phyloP scores from a whole-genome alignment of 2,888 invertebrate genomes.

The Clitarchus hookeri region DNA sequence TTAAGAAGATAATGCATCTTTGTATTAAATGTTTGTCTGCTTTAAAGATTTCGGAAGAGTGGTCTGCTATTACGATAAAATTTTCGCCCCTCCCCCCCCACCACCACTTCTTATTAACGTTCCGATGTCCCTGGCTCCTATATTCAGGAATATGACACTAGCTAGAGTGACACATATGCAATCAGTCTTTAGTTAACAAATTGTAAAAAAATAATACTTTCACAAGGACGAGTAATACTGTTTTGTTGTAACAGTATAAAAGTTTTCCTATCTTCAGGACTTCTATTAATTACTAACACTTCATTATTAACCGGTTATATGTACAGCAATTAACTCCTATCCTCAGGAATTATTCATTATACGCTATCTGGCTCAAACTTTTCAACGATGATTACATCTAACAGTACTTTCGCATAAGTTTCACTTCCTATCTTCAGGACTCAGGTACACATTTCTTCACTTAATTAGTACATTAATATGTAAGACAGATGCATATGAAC shows the following conservation, averaged over 20 bases:
- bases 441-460: conserved; percentile 19
- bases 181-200: background rate
- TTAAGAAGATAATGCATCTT: too few species aligned
- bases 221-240: background rate
- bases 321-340: background rate
- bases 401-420: background rate
- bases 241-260: background rate
- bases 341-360: conserved; percentile 6
- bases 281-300: background rate
- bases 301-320: background rate
- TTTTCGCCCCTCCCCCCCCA: too few species aligned
- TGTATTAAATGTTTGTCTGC: too few species aligned
- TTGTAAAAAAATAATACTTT: background rate
- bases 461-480: background rate
- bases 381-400: background rate
- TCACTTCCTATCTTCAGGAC: conserved; percentile 22
- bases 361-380: background rate
- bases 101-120: too few species aligned
- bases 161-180: too few species aligned
- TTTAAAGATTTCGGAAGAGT: too few species aligned
- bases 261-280: background rate
- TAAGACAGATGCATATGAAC: background rate
- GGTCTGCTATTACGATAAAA: too few species aligned
- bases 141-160: background rate
- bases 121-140: background rate